Conservation (phyloP, 2,797 vertebrate genomes). For the Pelodytes ibericus region DNA sequence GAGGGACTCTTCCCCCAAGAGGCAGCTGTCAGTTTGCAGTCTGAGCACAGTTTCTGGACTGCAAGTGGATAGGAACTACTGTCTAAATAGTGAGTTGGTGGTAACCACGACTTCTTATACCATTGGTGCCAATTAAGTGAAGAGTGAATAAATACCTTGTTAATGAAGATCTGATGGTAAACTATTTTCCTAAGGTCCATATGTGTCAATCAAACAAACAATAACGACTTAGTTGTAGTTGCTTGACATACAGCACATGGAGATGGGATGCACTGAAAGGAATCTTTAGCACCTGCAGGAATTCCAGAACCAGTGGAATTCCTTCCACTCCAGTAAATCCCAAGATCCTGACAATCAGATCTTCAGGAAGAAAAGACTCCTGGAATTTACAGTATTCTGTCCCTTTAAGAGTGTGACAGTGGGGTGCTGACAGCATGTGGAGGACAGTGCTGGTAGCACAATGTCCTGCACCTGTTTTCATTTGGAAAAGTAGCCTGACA, state of each 20-base stretch:
- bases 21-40: too few relatives aligned
- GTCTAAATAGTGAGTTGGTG: too few relatives aligned
- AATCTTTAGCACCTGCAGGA: constrained; percentile 58
- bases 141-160: too few relatives aligned
- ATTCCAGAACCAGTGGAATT: constrained; percentile 50
- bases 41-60: too few relatives aligned
- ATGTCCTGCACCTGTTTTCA: constrained; percentile 58
- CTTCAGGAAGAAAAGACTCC: constrained; percentile 49
- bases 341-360: constrained; percentile 53
- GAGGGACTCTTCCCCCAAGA: too few relatives aligned
- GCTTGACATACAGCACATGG: constrained; percentile 18
- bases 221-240: constrained; percentile 40
- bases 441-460: constrained; percentile 34
- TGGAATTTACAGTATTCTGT: constrained; percentile 57
- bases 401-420: constrained; percentile 34
- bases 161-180: not conserved
- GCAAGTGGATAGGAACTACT: too few relatives aligned
- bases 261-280: constrained; percentile 50
- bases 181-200: constrained; percentile 19
- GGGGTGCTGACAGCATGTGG: constrained; percentile 47
- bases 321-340: constrained; percentile 49
- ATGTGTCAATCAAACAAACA: constrained; percentile 49
- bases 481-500: constrained; percentile 42
- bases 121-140: too few relatives aligned
- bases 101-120: too few relatives aligned